Percentiles rank a stretch among this genome's conserved stretches.
These are phyloP conservation scores for Pomatostomus ruficeps DNA, from an alignment of 2,113 vertebrate species.

Conservation along the genomic window DNA sequence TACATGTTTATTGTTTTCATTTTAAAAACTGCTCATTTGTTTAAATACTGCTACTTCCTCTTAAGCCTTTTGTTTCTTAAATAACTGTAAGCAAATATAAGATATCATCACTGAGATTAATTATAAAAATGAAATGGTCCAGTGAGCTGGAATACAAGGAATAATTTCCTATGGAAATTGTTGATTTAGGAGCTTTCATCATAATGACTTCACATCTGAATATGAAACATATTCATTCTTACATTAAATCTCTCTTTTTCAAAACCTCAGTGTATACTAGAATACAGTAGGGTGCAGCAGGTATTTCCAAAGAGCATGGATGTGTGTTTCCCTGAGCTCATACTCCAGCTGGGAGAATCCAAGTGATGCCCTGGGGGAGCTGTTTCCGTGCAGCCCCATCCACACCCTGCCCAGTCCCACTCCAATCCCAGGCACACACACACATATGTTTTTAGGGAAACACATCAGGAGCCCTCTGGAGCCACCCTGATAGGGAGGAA, in stretches of 20 bases:
- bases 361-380: background rate
- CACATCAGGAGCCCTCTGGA: rapidly evolving
- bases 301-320: background rate
- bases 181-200: background rate
- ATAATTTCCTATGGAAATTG: background rate
- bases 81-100: background rate
- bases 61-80: background rate
- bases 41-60: background rate
- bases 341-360: background rate
- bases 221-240: background rate
- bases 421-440: background rate
- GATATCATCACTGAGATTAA: background rate
- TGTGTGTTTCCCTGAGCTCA: background rate
- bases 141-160: background rate
- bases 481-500: background rate
- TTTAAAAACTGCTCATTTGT: background rate
- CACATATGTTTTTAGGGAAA: background rate
- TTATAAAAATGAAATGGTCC: background rate
- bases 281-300: background rate
- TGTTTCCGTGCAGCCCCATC: background rate
- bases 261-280: background rate
- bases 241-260: background rate
- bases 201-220: background rate
- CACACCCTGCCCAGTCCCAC: background rate
- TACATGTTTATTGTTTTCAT: background rate